phyloP scores from a whole-genome alignment of 1,140 invertebrate genomes.

The Arion vulgaris region DNA sequence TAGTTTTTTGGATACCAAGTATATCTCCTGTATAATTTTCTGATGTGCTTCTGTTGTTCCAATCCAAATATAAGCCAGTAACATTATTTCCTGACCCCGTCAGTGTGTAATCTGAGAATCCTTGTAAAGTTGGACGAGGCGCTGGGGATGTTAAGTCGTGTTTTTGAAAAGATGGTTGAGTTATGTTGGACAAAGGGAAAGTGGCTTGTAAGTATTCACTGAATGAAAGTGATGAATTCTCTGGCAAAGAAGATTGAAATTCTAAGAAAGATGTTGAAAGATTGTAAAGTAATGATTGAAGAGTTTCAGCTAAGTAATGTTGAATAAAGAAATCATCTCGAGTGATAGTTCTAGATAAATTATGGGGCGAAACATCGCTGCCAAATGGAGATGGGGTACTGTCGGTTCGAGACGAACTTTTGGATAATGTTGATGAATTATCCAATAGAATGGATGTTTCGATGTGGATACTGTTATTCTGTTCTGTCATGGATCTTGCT shows the following conservation, averaged over 20 bases:
- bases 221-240: neutral
- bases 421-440: too few relatives aligned
- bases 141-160: neutral
- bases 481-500: too few relatives aligned
- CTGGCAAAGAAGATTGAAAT: neutral
- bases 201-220: conserved; percentile 13
- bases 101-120: neutral
- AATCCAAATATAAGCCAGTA: neutral
- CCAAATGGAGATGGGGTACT: neutral
- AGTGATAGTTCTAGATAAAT: neutral
- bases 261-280: conserved; percentile 23
- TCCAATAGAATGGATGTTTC: too few relatives aligned
- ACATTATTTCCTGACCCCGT: neutral
- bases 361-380: neutral
- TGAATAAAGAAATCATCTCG: neutral
- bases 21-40: neutral
- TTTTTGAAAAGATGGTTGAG: neutral
- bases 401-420: neutral
- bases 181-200: conserved; percentile 3
- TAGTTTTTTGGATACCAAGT: neutral
- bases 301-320: neutral
- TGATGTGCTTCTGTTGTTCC: neutral
- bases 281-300: conserved; percentile 24
- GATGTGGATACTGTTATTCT: too few relatives aligned
- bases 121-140: neutral